Percentiles rank a stretch among this genome's conserved stretches.
Evolutionary conservation across 92 coral and sea anemone genomes (phyloP).

Genomic region (Epizoanthus fatuus): DNA sequence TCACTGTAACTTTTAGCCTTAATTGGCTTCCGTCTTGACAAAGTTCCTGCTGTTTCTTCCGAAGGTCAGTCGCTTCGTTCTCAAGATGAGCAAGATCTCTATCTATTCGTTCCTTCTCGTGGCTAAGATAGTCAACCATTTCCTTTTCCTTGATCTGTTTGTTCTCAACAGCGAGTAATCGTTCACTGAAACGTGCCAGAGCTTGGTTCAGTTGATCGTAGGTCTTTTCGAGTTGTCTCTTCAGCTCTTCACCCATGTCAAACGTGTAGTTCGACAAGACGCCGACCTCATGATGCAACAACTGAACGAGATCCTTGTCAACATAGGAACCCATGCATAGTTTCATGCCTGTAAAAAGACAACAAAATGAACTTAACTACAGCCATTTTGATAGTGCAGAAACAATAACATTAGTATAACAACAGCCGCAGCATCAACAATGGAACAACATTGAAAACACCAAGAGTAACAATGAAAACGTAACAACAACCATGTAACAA

Average conservation of each 20-base stretch:
- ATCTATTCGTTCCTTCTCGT: too few species aligned
- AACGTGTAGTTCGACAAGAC: slow-evolving; percentile 16
- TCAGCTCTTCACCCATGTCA: neutral
- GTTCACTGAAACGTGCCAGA: neutral
- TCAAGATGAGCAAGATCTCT: too few species aligned
- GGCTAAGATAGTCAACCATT: too few species aligned
- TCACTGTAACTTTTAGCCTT: too few species aligned
- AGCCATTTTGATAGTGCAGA: neutral
- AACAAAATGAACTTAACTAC: neutral
- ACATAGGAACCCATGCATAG: slow-evolving; percentile 82
- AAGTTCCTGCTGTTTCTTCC: too few species aligned
- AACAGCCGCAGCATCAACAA: too few species aligned
- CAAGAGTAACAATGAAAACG: too few species aligned
- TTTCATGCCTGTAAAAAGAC: slow-evolving; percentile 66
- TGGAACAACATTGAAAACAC: too few species aligned
- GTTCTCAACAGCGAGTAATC: slow-evolving; percentile 3
- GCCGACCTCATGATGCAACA: slow-evolving; percentile 66
- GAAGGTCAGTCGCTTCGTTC: too few species aligned
- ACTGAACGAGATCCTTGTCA: slow-evolving; percentile 74
- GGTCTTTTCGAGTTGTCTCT: neutral
- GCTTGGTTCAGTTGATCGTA: neutral
- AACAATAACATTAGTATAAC: neutral
- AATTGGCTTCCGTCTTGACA: too few species aligned
- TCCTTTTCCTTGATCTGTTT: neutral
- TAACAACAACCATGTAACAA: too few species aligned